Evolutionary conservation across 2,113 vertebrate genomes (phyloP), one percentile per base, ranked within the genome.

Genomic region (Sprattus sprattus): DNA sequence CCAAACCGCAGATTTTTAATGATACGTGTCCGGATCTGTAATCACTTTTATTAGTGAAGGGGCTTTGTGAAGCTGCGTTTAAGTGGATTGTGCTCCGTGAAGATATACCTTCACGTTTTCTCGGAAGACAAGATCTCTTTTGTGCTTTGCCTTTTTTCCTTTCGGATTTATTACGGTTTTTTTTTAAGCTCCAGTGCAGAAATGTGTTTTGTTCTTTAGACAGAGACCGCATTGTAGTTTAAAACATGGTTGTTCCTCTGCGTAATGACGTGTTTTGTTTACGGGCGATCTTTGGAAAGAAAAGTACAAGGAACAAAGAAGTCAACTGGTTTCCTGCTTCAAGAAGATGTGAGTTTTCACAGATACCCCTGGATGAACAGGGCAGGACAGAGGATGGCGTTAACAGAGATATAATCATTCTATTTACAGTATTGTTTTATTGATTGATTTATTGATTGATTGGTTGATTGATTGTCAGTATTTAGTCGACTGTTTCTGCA

Each of bases 281-380:
- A 87, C 86, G 89, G 46, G 84, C 86, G 4, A 45, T 90, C 86
- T 93, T 91, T 87, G 93, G 87, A 64, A 90, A 71, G 81, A 93
- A 89, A 90, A 93, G 94, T 95, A 83, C 91, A 92, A 90, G 75
- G 22, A 71, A 71, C 64, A 71, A 71, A 95, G 94, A 86, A 80
- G 80, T 75, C 88, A 28, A 3, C 64, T 10, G 32, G 64, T 28
- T 25, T 71, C n/a, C 64, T 71, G 64, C 64, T 71, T 71, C 28
- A 32, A 71, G 64, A 71, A 32, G 64, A 71, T 32, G 64, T 71
- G n/a, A 71, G 64, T 71, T 71, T 28, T 32, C 28, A 28, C n/a
- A 71, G 20, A 64, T 64, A 25, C 20, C 57, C 57, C 6, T 64
- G n/a, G 64, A 3, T 28, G 28, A 71, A 13, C 28, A 71, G 64